phyloP scores from a whole-genome alignment of 1,140 invertebrate species.

The Chrysopa pallens region DNA sequence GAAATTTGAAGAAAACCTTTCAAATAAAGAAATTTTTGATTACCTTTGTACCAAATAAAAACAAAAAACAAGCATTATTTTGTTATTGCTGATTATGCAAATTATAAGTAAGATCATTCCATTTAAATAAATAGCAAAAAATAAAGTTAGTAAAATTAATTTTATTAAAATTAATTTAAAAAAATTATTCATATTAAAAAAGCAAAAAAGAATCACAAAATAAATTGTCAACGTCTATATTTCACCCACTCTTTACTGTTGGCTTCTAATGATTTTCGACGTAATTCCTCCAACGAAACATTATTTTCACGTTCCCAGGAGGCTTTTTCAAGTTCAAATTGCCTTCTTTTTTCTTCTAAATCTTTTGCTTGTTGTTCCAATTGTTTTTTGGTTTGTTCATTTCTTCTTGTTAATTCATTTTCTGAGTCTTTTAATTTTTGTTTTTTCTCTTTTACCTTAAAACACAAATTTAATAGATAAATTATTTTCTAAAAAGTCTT shows the following conservation, averaged over 20 bases:
- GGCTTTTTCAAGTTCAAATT: constrained; percentile 72
- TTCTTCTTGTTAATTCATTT: constrained; percentile 49
- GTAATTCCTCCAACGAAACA: constrained; percentile 69
- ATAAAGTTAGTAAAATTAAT: background rate
- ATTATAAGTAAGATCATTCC: background rate
- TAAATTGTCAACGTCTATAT: background rate
- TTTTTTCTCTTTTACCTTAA: constrained; percentile 68
- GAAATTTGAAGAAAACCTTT: no score
- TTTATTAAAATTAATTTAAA: background rate
- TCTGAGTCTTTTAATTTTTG: constrained; percentile 87
- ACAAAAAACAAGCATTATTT: background rate
- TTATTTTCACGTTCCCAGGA: constrained; percentile 82
- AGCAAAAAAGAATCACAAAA: background rate
- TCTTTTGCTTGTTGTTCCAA: constrained; percentile 79
- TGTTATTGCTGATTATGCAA: background rate
- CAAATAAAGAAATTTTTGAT: no score
- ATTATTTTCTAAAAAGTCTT: no score
- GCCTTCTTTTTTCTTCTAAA: constrained; percentile 71
- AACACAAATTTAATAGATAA: background rate
- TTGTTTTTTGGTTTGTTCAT: constrained; percentile 39
- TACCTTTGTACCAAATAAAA: no score
- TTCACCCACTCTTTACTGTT: constrained; percentile 48
- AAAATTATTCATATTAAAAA: background rate
- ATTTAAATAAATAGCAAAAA: background rate
- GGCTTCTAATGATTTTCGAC: constrained; percentile 64